Percentiles rank a stretch among this genome's conserved stretches.
Evolutionary conservation across 2,888 invertebrate genomes (phyloP).

Genomic region (Drosophila testacea): DNA sequence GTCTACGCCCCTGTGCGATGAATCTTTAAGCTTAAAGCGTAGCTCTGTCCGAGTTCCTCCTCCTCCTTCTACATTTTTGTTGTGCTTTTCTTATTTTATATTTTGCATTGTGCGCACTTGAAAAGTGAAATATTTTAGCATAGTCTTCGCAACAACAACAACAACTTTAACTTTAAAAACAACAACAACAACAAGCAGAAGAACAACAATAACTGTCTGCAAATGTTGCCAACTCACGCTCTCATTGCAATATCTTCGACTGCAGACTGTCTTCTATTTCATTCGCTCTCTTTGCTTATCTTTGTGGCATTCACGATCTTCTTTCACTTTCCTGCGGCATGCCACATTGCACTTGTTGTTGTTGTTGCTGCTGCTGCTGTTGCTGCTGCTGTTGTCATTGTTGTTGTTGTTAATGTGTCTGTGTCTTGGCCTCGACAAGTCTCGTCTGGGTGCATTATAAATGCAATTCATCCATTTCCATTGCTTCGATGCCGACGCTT

Average conservation of each 20-base stretch:
- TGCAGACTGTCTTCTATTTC: constrained; percentile 4
- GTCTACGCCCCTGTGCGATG: neutral
- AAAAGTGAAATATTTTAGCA: constrained; percentile 56
- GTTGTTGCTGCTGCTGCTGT: constrained; percentile 18
- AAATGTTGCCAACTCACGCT: constrained; percentile 65
- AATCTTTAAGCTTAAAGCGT: constrained; percentile 22
- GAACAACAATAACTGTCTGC: constrained; percentile 17
- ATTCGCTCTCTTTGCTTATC: constrained; percentile 5
- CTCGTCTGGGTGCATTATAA: constrained; percentile 59
- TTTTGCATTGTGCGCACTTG: constrained; percentile 44
- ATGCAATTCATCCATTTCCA: constrained; percentile 73
- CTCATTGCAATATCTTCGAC: constrained; percentile 51
- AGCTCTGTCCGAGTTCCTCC: constrained; percentile 21
- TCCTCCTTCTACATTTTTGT: neutral
- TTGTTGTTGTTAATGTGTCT: constrained; percentile 43
- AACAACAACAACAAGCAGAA: constrained; percentile 13
- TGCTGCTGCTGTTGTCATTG: constrained; percentile 29
- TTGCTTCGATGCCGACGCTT: constrained; percentile 43
- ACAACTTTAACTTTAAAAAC: constrained; percentile 18
- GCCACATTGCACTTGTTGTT: constrained; percentile 37
- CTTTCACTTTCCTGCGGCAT: constrained; percentile 73
- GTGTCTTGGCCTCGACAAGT: constrained; percentile 50
- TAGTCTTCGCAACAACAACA: constrained; percentile 31
- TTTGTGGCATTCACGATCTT: constrained; percentile 59
- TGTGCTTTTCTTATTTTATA: constrained; percentile 11